These are phyloP conservation scores for Whitmania pigra DNA, from an alignment of 1,140 invertebrate species.

Conservation along the genomic window DNA sequence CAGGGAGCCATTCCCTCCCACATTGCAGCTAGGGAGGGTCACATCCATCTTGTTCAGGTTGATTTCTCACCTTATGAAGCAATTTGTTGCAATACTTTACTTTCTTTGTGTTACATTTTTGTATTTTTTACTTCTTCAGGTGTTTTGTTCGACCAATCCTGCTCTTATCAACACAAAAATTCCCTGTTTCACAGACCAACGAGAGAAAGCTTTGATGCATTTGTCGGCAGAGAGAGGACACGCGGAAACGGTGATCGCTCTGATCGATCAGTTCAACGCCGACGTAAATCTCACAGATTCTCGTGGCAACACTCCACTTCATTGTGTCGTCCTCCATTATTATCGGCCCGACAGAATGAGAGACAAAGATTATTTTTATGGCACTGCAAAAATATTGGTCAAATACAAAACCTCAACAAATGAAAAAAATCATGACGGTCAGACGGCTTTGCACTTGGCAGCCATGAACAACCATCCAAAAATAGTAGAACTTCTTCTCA, in stretches of 20 bases:
- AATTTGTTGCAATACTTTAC: neutral
- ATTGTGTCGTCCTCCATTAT: constrained; percentile 23
- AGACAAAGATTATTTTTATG: constrained; percentile 24
- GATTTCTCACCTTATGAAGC: neutral
- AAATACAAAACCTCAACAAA: constrained; percentile 22
- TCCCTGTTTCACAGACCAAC: constrained; percentile 23
- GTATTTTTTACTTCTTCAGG: constrained; percentile 1
- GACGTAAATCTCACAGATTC: constrained; percentile 24
- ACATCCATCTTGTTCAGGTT: constrained; percentile 24
- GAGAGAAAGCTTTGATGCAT: constrained; percentile 24
- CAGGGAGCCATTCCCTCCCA: constrained; percentile 21
- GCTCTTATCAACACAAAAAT: constrained; percentile 25
- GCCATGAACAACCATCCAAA: constrained; percentile 21
- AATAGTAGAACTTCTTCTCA: constrained; percentile 23
- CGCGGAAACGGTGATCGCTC: constrained; percentile 19
- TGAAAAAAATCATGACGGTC: constrained; percentile 23
- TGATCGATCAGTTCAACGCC: constrained; percentile 21
- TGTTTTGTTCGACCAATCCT: constrained; percentile 12
- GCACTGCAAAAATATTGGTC: constrained; percentile 20
- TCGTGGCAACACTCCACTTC: constrained; percentile 24
- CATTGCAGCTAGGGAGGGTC: constrained; percentile 25
- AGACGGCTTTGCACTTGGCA: constrained; percentile 24
- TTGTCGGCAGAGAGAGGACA: constrained; percentile 23
- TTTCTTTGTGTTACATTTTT: neutral
- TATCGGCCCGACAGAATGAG: constrained; percentile 23